Percentiles rank a stretch among this genome's conserved stretches.
These are phyloP conservation scores for Athene cunicularia DNA, from an alignment of 2,113 vertebrate genomes.

Conservation along the genomic window DNA sequence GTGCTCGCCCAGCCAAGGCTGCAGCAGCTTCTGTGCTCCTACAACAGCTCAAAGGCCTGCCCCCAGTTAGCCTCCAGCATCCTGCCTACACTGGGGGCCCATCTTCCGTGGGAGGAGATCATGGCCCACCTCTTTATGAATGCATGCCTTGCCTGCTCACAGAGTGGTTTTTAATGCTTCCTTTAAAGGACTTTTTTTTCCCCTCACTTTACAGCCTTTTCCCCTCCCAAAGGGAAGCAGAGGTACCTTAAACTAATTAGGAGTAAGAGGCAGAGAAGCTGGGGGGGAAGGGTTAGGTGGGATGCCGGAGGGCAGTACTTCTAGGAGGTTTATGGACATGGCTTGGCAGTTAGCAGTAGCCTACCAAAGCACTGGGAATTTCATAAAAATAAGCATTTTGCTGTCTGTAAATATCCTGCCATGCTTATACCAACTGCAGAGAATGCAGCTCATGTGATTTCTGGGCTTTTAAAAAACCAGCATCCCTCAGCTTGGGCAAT, in stretches of 20 bases:
- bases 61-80: background rate
- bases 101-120: background rate
- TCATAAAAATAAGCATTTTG: background rate
- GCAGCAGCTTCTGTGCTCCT: background rate
- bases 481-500: background rate
- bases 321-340: background rate
- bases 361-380: background rate
- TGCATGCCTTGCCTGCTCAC: accelerated
- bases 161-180: background rate
- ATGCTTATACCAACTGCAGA: background rate
- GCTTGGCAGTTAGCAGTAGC: background rate
- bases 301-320: background rate
- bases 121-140: background rate
- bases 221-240: background rate
- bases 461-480: background rate
- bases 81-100: background rate
- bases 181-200: background rate
- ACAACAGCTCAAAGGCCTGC: background rate
- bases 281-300: background rate
- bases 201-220: background rate
- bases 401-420: background rate
- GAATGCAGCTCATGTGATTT: background rate
- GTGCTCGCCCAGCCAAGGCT: background rate
- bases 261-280: background rate
- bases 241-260: constrained; percentile 5